Conservation (phyloP, 2,113 vertebrate species). For the Chlorodrepanis virens region DNA sequence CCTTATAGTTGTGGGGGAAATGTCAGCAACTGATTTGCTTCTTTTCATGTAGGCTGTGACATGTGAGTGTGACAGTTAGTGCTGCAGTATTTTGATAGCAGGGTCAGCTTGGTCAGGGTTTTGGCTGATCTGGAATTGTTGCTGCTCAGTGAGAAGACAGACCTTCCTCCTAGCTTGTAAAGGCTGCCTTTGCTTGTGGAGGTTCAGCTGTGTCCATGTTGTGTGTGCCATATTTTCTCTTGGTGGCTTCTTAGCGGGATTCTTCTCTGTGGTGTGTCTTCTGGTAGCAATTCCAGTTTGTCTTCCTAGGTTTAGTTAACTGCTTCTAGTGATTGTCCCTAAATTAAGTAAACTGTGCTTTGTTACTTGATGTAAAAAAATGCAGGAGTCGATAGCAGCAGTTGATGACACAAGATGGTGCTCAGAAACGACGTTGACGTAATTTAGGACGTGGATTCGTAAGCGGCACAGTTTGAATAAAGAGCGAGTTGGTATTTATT, state of each 20-base stretch:
- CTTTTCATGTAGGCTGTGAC: fast-evolving
- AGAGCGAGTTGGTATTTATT: constrained; percentile 78
- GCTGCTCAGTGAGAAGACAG: neutral
- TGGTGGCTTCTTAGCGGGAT: constrained; percentile 56
- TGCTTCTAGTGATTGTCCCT: constrained; percentile 68
- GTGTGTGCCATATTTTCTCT: constrained; percentile 1
- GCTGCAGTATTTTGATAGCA: neutral
- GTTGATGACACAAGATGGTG: constrained; percentile 74
- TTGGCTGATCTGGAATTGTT: neutral
- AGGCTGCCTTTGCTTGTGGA: neutral
- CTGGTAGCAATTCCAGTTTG: constrained; percentile 57
- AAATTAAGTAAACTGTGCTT: constrained; percentile 74
- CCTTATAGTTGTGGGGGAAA: neutral
- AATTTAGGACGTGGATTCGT: constrained; percentile 77
- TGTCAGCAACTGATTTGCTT: neutral
- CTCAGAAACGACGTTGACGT: constrained; percentile 72
- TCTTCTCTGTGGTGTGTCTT: constrained; percentile 40
- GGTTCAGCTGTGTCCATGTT: neutral
- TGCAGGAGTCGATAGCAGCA: constrained; percentile 77
- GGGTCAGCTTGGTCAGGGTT: neutral
- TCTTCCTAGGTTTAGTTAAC: constrained; percentile 66
- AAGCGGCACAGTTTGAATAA: constrained; percentile 78
- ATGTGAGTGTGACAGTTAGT: fast-evolving
- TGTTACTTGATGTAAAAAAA: constrained; percentile 79
- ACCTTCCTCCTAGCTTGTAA: neutral